phyloP scores from a whole-genome alignment of 1,140 invertebrate genomes.

The Euwallacea fornicatus region DNA sequence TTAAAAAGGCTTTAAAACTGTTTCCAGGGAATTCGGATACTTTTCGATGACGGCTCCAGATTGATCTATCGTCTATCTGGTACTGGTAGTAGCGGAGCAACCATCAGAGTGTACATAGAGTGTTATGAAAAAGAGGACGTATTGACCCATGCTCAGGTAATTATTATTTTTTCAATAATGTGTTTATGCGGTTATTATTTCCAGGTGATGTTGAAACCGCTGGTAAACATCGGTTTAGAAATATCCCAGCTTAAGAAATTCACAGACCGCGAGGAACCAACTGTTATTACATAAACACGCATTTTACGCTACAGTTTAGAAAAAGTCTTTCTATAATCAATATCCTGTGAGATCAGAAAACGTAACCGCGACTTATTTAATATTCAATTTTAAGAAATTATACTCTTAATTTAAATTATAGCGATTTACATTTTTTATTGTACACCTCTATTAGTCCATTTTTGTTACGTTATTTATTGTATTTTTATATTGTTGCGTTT shows the following conservation, averaged over 20 bases:
- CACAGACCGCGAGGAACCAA: slow-evolving; percentile 87
- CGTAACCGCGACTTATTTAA: no score
- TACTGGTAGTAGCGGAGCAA: slow-evolving; percentile 96
- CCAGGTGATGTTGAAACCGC: slow-evolving; percentile 76
- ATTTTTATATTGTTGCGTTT: slow-evolving; percentile 4
- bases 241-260: slow-evolving; percentile 82
- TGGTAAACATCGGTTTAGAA: slow-evolving; percentile 86
- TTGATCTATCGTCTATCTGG: slow-evolving; percentile 94
- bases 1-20: slow-evolving; percentile 11
- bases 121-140: slow-evolving; percentile 80
- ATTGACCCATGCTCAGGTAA: slow-evolving; percentile 70
- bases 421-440: no score
- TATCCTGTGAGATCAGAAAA: no score
- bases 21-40: slow-evolving; percentile 84
- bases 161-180: slow-evolving; percentile 6
- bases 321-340: no score
- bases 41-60: slow-evolving; percentile 92
- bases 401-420: no score
- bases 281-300: slow-evolving; percentile 90
- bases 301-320: no score
- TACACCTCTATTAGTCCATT: background rate
- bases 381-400: no score
- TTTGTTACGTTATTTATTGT: slow-evolving; percentile 6
- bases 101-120: slow-evolving; percentile 93
- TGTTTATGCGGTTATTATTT: slow-evolving; percentile 35